These are phyloP conservation scores for Melipona quadrifasciata DNA, from an alignment of 1,140 invertebrate species.

Conservation along the genomic window DNA sequence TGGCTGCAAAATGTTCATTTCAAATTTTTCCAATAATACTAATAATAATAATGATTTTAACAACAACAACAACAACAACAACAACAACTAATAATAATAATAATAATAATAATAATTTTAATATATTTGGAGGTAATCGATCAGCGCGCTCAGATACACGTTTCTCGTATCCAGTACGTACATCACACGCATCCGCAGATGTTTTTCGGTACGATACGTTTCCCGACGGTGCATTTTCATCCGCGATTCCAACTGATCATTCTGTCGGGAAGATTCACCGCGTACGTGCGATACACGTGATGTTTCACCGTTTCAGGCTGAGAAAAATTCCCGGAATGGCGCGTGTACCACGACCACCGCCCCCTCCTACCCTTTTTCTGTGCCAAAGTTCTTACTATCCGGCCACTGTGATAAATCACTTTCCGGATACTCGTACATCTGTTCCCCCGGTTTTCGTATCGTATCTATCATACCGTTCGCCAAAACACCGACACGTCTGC, in stretches of 20 bases:
- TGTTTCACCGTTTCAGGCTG: neutral
- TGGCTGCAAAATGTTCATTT: too few species aligned
- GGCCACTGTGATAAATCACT: constrained; percentile 54
- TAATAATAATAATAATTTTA: too few species aligned
- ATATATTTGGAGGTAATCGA: too few species aligned
- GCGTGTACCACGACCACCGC: neutral
- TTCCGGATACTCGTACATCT: constrained; percentile 57
- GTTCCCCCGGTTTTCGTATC: constrained; percentile 54
- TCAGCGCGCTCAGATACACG: too few species aligned
- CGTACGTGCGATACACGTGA: neutral
- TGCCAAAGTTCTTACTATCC: constrained; percentile 19
- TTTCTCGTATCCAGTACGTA: too few species aligned
- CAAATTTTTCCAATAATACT: too few species aligned
- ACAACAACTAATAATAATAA: too few species aligned
- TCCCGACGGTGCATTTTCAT: neutral
- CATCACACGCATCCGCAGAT: neutral
- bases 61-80: too few species aligned
- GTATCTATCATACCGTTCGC: constrained; percentile 41
- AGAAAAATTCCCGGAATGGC: constrained; percentile 43
- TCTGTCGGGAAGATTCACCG: neutral
- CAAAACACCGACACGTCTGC: constrained; percentile 19
- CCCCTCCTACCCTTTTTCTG: neutral
- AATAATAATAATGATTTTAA: too few species aligned
- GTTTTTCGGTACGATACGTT: neutral
- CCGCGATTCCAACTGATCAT: neutral